Base-by-base conservation (phyloP, 2,797 vertebrate genomes). In the Xiphorhynchus erythropygius region DNA sequence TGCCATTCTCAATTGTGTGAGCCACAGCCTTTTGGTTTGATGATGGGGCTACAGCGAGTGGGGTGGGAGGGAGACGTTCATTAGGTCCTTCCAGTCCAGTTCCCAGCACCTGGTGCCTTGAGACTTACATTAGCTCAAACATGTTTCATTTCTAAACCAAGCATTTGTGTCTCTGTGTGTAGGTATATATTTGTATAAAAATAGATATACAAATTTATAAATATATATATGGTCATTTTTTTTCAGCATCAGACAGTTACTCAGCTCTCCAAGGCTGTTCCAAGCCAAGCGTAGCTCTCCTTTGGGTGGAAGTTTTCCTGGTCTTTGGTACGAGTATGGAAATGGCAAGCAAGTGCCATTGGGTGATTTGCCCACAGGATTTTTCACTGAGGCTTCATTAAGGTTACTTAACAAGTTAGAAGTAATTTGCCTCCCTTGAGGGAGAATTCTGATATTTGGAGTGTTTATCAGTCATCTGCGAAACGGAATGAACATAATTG, bases 401-500 rank as follows among this genome's bases (percentile, higher is more conserved):
- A 57, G 32, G 33, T 91, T 90, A 37, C 62, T 84, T 86, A 59
- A 77, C 74, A 88, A 90, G 56, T 86, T 83, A 77, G 63, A 74
- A 90, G 67, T 65, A 86, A 95, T 95, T 97, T 97, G 24, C n/a
- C 67, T 80, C 67, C 94, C 83, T 92, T 69, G 91, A 32, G 89
- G 80, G 80, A 91, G 81, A 94, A 56, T 47, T 85, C 68, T 89
- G 93, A 81, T 96, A 94, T 94, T 96, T 91, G 76, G 59, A 44
- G 69, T 69, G 89, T 91, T 85, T 91, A 94, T 96, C 73, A 89
- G 73, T 92, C 91, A 95, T 74, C 92, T 93, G 78, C 92, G 94
- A 93, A 95, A 49, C 1, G 16, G 81, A 96, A 94, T 79, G 91
- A 95, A 56, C 23, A 32, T 97, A 96, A 97, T 96, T 93, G 96